A percentile compares a stretch with the other conserved stretches of the same genome.
phyloP scores from a whole-genome alignment of 2,888 invertebrate species.

The Plutella xylostella region DNA sequence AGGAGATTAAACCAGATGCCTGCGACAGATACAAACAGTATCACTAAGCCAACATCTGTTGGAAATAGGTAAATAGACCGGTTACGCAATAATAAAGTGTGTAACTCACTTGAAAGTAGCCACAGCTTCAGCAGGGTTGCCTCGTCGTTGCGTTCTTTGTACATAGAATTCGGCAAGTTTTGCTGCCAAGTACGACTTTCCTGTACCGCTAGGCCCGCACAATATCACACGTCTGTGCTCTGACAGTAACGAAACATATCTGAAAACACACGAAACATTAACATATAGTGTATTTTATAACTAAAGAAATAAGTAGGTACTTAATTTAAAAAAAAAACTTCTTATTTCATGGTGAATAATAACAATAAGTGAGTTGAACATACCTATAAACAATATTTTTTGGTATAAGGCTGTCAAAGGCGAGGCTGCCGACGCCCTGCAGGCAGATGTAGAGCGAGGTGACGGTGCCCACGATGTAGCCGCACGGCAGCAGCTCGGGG shows the following conservation, averaged over 20 bases:
- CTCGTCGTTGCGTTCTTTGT: conserved; percentile 81
- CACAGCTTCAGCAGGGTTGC: conserved; percentile 88
- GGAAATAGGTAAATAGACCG: no score
- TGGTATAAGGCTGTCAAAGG: conserved; percentile 96
- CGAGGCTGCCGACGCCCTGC: conserved; percentile 86
- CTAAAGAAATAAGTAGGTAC: no score
- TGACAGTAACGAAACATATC: conserved; percentile 86
- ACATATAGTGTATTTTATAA: no score
- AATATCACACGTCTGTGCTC: conserved; percentile 95
- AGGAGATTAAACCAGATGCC: no score
- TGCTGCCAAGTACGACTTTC: conserved; percentile 95
- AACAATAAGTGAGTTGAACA: conserved; percentile 23
- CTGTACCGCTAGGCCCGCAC: conserved; percentile 96
- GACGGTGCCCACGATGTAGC: conserved; percentile 91
- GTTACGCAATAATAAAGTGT: no score
- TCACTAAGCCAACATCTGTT: no score
- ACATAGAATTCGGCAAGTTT: conserved; percentile 95
- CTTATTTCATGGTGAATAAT: no score
- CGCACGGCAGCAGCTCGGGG: conserved; percentile 93
- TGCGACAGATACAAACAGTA: no score
- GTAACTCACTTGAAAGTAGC: conserved; percentile 89
- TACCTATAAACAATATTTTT: conserved; percentile 94
- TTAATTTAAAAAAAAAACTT: no score
- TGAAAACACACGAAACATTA: conserved; percentile 23
- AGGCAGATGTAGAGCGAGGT: conserved; percentile 91